Evolutionary conservation across 1,140 invertebrate species (phyloP), one percentile per base, ranked within the genome.

Genomic region (Ptiloglossa arizonensis): DNA sequence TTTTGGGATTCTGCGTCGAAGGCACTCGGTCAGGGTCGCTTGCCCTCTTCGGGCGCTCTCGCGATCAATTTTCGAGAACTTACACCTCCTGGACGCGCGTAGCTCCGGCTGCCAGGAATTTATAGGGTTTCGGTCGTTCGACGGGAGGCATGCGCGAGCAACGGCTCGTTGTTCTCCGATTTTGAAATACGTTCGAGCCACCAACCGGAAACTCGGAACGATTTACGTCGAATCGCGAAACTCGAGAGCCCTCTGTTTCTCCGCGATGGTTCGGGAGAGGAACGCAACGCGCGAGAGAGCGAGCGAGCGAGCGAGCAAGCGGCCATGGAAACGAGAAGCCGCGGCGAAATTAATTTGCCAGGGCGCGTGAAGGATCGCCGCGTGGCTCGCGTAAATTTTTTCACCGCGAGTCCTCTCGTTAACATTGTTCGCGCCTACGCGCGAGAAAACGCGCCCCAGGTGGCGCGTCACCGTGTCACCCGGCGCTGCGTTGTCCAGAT

Each of bases 11-110:
- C 85, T 83, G 79, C 82, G 77, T 69, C 32, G 69, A 66, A 89
- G 84, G 86, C 87, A 89, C 85, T 88, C 83, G 87, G 87, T 90
- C 88, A 89, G 86, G 70, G 77, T 72, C 79, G 79, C 63, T 71
- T 38, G 63, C 68, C 50, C 44, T 27, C 32, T 8, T 19, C 60
- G 74, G 46, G 68, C 67, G 35, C 72, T 59, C 57, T 66, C 41
- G 22, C 50, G 74, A 83, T 83, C 56, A 78, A 75, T 78, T 78
- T 41, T 83, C 81, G n/a, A 64, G 69, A 74, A 82, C 75, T 82
- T 83, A 80, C 78, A 63, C 60, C 52, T 52, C 59, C 59, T 35
- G 50, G 27, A 13, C 50, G 46, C 79, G 44, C 44, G 24, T 50
- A 78, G 71, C 67, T 57, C 69, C 59, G 52, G 17, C 66, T 17